Evolutionary conservation across 2,113 vertebrate species (phyloP), one percentile per base, ranked within the genome.

Genomic region (Leptodactylus fuscus): DNA sequence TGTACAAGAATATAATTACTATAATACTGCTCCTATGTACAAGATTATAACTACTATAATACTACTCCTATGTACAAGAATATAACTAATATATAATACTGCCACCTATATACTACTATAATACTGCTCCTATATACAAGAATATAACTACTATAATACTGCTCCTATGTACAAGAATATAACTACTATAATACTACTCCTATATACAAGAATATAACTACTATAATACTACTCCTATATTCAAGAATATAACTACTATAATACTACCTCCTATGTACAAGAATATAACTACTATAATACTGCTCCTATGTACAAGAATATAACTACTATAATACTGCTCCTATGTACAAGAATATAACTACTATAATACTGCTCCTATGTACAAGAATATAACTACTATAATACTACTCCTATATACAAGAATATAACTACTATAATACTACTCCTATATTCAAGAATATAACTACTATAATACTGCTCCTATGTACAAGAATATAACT

Each of bases 401-500:
- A 67, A 34, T 67, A 18, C 29, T 34, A 15, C 62, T 20, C 62
- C 62, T 67, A 67, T 67, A 1, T 34, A 67, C 27, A 67, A 67
- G 62, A 67, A 20, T 67, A 67, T 34, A 67, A 34, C 62, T 67
- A 34, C 29, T 34, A 67, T 67, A 67, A 67, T 34, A 67, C 29
- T 60, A 13, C 62, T 15, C 62, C 29, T 67, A 67, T 32, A 1
- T 51, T 27, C 62, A 34, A 67, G 29, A 67, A 67, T 67, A 67
- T 67, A 67, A 67, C 62, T 67, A 34, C 62, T 34, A 67, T 67
- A 67, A 67, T 67, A 34, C 27, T 67, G 29, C 29, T 2, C 65
- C 65, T 36, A 69, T 69, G 18, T 69, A 69, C 62, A 69, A 69
- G 65, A 69, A 36, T 69, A 36, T 69, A 36, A 69, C 65, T 69